Evolutionary conservation across 2,113 vertebrate species (phyloP).

Genomic region (Protobothrops flavoviridis): DNA sequence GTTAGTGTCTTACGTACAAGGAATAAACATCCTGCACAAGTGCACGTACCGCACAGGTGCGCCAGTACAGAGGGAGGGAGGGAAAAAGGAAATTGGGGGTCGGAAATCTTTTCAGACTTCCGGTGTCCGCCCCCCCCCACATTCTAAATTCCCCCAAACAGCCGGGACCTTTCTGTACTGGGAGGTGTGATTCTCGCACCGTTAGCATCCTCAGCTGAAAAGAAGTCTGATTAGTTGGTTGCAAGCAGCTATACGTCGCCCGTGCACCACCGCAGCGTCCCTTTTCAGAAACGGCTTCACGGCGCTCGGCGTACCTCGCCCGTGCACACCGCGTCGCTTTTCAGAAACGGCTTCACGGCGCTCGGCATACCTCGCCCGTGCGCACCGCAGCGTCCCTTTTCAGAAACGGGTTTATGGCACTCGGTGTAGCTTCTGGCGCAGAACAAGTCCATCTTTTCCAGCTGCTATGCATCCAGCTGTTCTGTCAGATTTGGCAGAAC

Average conservation of each 20-base stretch:
- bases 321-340: too few species aligned
- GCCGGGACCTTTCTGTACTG: background rate
- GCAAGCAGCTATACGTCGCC: background rate
- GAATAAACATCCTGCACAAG: background rate
- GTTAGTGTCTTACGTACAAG: background rate
- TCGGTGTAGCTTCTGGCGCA: background rate
- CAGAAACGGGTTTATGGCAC: too few species aligned
- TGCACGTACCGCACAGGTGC: background rate
- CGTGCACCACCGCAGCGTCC: too few species aligned
- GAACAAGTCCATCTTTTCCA: background rate
- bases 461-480: background rate
- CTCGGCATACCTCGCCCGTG: too few species aligned
- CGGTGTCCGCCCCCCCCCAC: too few species aligned
- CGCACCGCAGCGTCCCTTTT: too few species aligned
- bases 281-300: too few species aligned
- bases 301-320: too few species aligned
- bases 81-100: background rate
- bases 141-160: background rate
- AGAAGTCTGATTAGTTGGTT: background rate
- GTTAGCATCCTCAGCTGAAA: background rate
- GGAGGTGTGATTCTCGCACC: background rate
- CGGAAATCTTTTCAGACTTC: background rate
- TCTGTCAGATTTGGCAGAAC: too few species aligned
- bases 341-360: too few species aligned
- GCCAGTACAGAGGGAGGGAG: background rate